These are phyloP conservation scores for Patella caerulea DNA, from an alignment of 2,888 invertebrate species.

Conservation along the genomic window DNA sequence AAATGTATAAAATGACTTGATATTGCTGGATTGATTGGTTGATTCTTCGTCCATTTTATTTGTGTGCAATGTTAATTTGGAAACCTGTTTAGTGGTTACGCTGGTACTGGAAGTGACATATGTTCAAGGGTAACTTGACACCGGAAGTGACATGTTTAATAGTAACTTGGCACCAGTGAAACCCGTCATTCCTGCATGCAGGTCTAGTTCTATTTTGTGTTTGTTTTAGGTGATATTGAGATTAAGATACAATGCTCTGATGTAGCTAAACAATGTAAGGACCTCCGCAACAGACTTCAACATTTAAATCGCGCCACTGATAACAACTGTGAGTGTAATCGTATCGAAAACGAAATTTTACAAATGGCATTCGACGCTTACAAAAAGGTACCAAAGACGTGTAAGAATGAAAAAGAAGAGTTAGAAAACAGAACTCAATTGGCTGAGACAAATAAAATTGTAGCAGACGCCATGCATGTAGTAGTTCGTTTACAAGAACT, in stretches of 20 bases:
- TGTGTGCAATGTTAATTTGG: too few relatives aligned
- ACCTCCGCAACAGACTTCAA: background rate
- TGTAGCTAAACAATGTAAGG: background rate
- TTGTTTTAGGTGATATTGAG: background rate
- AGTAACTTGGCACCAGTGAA: too few relatives aligned
- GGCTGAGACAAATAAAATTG: constrained; percentile 12
- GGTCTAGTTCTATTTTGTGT: background rate
- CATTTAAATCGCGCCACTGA: background rate
- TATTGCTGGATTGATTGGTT: too few relatives aligned
- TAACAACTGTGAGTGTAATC: background rate
- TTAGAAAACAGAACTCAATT: background rate
- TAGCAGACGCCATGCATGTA: constrained; percentile 20
- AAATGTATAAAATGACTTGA: too few relatives aligned
- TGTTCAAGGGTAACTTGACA: too few relatives aligned
- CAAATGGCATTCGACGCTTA: background rate
- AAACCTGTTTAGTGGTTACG: too few relatives aligned
- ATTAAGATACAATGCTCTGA: background rate
- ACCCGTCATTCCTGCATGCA: too few relatives aligned
- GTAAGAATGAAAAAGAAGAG: background rate
- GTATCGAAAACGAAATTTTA: background rate
- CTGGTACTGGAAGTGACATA: too few relatives aligned
- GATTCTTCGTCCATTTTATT: too few relatives aligned
- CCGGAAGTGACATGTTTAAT: too few relatives aligned
- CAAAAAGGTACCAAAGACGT: background rate
- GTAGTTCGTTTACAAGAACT: constrained; percentile 15